Evolutionary conservation across 2,113 vertebrate species (phyloP), one percentile per base, ranked within the genome.

Genomic region (Lathamus discolor): DNA sequence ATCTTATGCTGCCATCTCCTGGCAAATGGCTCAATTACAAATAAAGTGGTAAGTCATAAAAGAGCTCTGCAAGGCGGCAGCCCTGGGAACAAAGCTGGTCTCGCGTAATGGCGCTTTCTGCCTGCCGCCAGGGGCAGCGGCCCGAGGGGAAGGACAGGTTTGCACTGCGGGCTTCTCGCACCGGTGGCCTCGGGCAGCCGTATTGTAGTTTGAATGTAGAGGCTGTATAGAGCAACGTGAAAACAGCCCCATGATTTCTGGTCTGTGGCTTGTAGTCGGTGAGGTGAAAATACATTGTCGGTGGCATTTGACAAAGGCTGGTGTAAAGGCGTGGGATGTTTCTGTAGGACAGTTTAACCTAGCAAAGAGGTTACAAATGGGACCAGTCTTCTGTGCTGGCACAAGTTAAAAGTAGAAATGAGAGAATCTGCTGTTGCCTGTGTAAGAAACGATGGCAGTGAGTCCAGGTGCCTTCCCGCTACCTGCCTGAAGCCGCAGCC

Each of bases 141-240:
- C 44, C 28, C 1, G 4, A 6, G 54, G 31, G 8, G 14, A 1
- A 1, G 7, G 54, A 13, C 37, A 2, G 27, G 31, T 14, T 6
- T 19, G 15, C 9, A 25, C 28, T 6, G 1, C 20, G 2, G 2
- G 6, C 46, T 7, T 9, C 5, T 9, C 8, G 7, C 37, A 2
- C 28, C 5, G 5, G 4, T 0, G 0, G 2, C 9, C 7, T 1
- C 1, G 6, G 52, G 2, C 63, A 8, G 14, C 13, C 6, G 8
- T 11, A 0, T 2, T 3, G 9, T 12, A 1, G 12, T 64, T 29
- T 27, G 18, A 11, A 6, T 23, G 17, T 37, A 11, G 8, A 5
- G 28, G 27, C 17, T 31, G 19, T 25, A 11, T 46, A 73, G 13
- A 35, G 27, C 28, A 31, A 54, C 17, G 44, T 43, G 57, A 66